Evolutionary conservation across 2,888 invertebrate genomes (phyloP), one percentile per base, ranked within the genome.

Genomic region (Willowsia nigromaculata): DNA sequence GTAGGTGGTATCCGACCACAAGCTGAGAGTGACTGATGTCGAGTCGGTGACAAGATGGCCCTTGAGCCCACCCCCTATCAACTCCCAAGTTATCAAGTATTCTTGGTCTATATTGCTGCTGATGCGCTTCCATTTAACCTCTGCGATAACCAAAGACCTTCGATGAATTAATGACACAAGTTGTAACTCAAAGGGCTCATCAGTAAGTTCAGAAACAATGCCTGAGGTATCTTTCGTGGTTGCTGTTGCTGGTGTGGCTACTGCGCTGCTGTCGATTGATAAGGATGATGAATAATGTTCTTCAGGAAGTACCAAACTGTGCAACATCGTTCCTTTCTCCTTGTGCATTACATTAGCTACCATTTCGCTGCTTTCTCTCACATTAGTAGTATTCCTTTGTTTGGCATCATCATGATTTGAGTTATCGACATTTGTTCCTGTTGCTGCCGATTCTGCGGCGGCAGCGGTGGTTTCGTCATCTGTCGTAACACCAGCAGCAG

Each of bases 31-130:
- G 90, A 97, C 97, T 93, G 96, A 95, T 88, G 96, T 96, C 80
- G 96, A 96, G 94, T 97, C 97, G 59, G 97, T 97, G 94, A 97
- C 96, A 91, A 97, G 95, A 94, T 97, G 97, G 92, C 97, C 97
- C 94, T 96, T 96, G 90, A 97, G 94, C 91, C 96, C 97, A 92
- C 97, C 97, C 88, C 97, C 97, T 93, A 96, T 96, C 85, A 97
- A 96, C 95, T 97, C 97, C 97, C 97, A 97, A 90, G 97, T 97
- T 81, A 97, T 96, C 93, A 97, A 95, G 94, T 97, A 97, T 88
- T 97, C 91, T 59, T 89, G 89, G 15, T 71, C 89, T 6, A 82
- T 53, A 47, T 85, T 74, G 53, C 65, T 37, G 50, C 85, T 85
- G 30, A 88, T 84, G 30, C 37, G 71, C 93, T 96, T 96, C 96